Evolutionary conservation across 2,888 invertebrate species (phyloP).

Genomic region (Dasypogon diadema): DNA sequence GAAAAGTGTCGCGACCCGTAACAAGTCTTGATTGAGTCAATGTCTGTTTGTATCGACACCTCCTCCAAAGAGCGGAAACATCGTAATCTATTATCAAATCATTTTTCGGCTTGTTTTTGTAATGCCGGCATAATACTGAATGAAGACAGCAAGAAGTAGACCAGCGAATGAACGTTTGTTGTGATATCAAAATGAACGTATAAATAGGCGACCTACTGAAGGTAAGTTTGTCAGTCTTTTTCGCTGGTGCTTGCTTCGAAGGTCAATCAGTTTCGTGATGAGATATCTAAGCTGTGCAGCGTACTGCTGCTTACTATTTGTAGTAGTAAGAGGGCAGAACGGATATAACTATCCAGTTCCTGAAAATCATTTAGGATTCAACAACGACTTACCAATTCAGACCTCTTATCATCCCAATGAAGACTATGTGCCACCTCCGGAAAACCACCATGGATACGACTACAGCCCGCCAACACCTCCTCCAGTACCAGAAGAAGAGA

Average conservation of each 20-base stretch:
- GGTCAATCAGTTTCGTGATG: neutral
- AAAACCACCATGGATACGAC: neutral
- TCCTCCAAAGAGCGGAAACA: constrained; percentile 28
- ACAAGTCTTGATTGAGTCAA: neutral
- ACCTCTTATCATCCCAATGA: neutral
- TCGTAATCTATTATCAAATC: constrained; percentile 37
- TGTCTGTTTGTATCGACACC: neutral
- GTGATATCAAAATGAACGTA: constrained; percentile 5
- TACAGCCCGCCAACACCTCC: constrained; percentile 55
- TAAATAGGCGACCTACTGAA: constrained; percentile 11
- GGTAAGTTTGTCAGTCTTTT: constrained; percentile 14
- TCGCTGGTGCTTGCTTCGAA: neutral
- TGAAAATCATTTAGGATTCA: neutral
- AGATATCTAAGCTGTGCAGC: neutral
- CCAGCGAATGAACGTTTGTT: neutral
- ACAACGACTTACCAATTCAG: constrained; percentile 2
- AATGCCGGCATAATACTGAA: constrained; percentile 30
- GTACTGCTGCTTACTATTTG: neutral
- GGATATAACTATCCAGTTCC: constrained; percentile 20
- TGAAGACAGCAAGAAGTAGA: neutral
- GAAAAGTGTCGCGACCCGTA: constrained; percentile 6
- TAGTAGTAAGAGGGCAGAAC: neutral
- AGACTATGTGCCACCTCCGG: neutral
- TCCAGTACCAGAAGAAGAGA: constrained; percentile 57
- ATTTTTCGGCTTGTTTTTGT: constrained; percentile 10